phyloP scores from a whole-genome alignment of 2,113 vertebrate genomes.

The Lasiurus cinereus region DNA sequence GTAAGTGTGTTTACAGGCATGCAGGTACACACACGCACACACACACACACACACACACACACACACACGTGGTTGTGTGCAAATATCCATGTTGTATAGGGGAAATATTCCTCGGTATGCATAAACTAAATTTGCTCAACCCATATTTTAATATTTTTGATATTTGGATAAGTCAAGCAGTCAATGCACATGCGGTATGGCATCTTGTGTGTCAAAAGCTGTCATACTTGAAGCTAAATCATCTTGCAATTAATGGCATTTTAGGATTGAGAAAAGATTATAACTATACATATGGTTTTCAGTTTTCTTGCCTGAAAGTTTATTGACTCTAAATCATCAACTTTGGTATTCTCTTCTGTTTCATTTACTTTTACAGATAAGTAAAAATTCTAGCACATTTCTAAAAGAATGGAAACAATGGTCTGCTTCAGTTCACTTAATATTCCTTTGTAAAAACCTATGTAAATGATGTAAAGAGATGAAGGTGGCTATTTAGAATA shows the following conservation, averaged over 20 bases:
- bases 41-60: not conserved
- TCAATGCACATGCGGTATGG: not conserved
- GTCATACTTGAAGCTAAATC: slow-evolving; percentile 4
- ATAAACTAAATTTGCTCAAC: not conserved
- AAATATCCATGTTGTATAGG: not conserved
- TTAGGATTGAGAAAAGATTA: not conserved
- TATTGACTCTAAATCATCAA: not conserved
- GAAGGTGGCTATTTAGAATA: not conserved
- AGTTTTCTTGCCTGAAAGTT: slow-evolving; percentile 9
- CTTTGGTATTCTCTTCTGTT: slow-evolving; percentile 25
- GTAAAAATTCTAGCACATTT: not conserved
- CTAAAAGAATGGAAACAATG: not conserved
- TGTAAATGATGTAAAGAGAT: not conserved
- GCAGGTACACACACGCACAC: accelerated
- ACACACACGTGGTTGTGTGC: not conserved
- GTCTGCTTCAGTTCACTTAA: not conserved
- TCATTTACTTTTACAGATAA: not conserved
- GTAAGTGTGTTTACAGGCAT: not conserved
- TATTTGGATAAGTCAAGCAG: slow-evolving; percentile 32
- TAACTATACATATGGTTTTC: not conserved
- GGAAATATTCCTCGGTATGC: not conserved
- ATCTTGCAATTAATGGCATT: slow-evolving; percentile 2
- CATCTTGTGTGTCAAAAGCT: slow-evolving; percentile 41
- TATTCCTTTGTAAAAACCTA: not conserved
- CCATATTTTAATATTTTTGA: slow-evolving; percentile 37